Conservation (phyloP, 2,888 invertebrate species). For the Tenthredo mesomela region DNA sequence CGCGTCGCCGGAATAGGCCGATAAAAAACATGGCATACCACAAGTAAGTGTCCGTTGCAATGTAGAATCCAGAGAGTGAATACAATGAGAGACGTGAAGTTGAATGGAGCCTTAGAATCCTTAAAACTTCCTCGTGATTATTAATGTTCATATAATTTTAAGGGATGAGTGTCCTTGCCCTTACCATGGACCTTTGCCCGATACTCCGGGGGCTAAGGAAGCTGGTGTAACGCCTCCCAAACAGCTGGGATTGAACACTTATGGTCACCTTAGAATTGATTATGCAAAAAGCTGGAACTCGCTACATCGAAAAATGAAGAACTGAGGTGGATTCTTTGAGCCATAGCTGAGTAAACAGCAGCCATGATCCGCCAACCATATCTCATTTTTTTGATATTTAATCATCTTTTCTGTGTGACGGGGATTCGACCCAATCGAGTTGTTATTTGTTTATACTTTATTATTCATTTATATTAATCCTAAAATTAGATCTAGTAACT, state of each 20-base stretch:
- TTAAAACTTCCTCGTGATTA: not conserved
- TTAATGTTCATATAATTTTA: slow-evolving; percentile 26
- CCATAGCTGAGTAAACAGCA: not conserved
- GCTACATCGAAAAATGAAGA: slow-evolving; percentile 86
- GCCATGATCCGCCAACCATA: not conserved
- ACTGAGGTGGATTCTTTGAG: slow-evolving; percentile 69
- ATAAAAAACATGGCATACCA: slow-evolving; percentile 20
- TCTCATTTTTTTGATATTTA: not conserved
- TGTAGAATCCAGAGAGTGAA: not conserved
- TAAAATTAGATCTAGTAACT: not conserved
- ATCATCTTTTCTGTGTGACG: not conserved
- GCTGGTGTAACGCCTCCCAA: slow-evolving; percentile 77
- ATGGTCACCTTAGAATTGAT: slow-evolving; percentile 90
- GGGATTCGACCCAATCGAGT: not conserved
- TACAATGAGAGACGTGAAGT: too few relatives aligned
- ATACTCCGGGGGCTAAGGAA: not conserved
- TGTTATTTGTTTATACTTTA: not conserved
- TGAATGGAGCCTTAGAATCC: not conserved
- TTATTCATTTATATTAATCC: not conserved
- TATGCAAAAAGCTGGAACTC: slow-evolving; percentile 92
- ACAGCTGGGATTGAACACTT: slow-evolving; percentile 87
- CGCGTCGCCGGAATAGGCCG: not conserved
- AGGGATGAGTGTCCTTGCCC: slow-evolving; percentile 67
- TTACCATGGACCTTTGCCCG: slow-evolving; percentile 25
- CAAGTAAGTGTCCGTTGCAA: slow-evolving; percentile 8